Base-by-base conservation (phyloP, 2,113 vertebrate species). In the Phalacrocorax pelagicus region DNA sequence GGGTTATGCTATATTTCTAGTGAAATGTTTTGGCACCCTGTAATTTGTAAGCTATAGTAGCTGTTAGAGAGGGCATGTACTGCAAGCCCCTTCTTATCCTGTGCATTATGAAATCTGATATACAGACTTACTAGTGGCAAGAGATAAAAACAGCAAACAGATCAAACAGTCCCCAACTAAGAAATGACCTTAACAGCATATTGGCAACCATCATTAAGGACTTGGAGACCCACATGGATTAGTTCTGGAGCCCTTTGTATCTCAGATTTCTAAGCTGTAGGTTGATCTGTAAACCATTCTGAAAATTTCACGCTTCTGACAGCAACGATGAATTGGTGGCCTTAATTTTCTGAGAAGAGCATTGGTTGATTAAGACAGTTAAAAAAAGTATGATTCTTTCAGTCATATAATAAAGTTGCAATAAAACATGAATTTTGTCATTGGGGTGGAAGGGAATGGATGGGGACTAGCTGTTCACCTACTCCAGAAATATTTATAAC, bases 81-180 rank as follows among this genome's bases (percentile, higher is more conserved):
- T 62, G 34, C 93, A 83, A 94, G 75, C 59, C 52, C n/a, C 81
- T 81, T 90, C 69, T 92, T 89, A 90, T 66, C 88, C 90, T 91
- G 78, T 88, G 81, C 96, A 86, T 97, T 97, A 69, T 96, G 97
- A 97, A 97, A 97, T 71, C 58, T 80, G 95, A 97, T 94, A 88
- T 6, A 40, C 61, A 91, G 80, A 86, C 61, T 92, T 95, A 97
- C 34, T 95, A 49, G 69, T 92, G 91, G 88, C 94, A 91, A 84
- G 94, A 94, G 95, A 96, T 96, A 90, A 97, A 97, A 97, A 95
- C 77, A 88, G 95, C 86, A 67, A 91, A 90, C 66, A 91, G 94
- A 98, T 97, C 96, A 98, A 97, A 97, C 96, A 63, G 90, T 93
- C 78, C 81, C 38, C 85, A 93, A n/a, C 86, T 90, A 97, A 97